These are phyloP conservation scores for Hydrolagus affinis DNA, from an alignment of 2,113 vertebrate species.

Conservation along the genomic window DNA sequence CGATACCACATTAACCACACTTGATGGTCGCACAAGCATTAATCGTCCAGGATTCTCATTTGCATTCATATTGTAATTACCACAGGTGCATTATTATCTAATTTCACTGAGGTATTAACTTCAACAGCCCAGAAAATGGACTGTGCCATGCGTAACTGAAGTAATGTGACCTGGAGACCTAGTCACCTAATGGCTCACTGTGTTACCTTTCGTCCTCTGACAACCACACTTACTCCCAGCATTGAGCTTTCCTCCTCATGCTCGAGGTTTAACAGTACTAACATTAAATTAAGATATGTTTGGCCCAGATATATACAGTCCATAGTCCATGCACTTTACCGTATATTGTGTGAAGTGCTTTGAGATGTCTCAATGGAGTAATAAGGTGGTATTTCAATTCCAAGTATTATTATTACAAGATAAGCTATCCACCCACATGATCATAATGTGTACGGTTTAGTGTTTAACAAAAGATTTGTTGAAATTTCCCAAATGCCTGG, in stretches of 20 bases:
- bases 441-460: neutral
- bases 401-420: no score
- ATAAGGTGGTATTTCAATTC: no score
- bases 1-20: slow-evolving; percentile 32
- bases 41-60: slow-evolving; percentile 39
- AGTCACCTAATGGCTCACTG: neutral
- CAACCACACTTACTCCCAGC: neutral
- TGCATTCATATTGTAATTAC: slow-evolving; percentile 40
- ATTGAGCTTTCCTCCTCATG: no score
- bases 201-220: neutral
- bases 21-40: slow-evolving; percentile 41
- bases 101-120: slow-evolving; percentile 44
- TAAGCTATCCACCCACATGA: neutral
- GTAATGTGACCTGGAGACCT: neutral
- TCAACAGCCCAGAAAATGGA: slow-evolving; percentile 45
- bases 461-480: neutral
- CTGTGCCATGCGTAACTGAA: slow-evolving; percentile 40
- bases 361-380: no score
- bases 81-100: slow-evolving; percentile 43
- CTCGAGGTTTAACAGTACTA: no score
- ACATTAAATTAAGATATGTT: no score
- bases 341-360: no score
- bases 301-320: no score
- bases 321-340: no score
- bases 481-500: neutral